These are phyloP conservation scores for Chrysomela aeneicollis DNA, from an alignment of 2,888 invertebrate genomes.

Conservation along the genomic window DNA sequence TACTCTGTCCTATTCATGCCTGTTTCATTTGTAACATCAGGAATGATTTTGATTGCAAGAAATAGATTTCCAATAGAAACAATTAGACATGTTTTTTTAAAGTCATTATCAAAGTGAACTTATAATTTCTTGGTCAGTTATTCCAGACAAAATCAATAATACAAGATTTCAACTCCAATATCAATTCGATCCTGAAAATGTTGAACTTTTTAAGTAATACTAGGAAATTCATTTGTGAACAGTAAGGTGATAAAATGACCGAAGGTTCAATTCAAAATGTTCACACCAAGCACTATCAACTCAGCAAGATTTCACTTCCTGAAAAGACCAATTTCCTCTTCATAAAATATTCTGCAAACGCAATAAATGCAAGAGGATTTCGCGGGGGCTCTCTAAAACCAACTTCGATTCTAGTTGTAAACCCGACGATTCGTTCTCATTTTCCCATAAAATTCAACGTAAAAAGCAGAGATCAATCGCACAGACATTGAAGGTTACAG, in stretches of 20 bases:
- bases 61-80: no score
- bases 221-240: no score
- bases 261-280: background rate
- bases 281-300: background rate
- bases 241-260: background rate
- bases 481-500: constrained; percentile 21
- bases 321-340: constrained; percentile 15
- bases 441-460: constrained; percentile 22
- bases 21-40: no score
- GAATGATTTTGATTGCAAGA: no score
- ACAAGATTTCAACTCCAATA: background rate
- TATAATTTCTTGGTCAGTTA: no score
- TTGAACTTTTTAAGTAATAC: no score
- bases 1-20: no score
- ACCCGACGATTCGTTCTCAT: constrained; percentile 19
- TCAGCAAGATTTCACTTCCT: background rate
- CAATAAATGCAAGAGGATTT: constrained; percentile 10
- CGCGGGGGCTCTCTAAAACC: constrained; percentile 1
- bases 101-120: no score
- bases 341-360: constrained; percentile 27
- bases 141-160: no score
- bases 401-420: constrained; percentile 24
- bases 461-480: constrained; percentile 25
- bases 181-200: no score
- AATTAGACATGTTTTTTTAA: no score